phyloP scores from a whole-genome alignment of 2,888 invertebrate species.

The Rotaria sp. region DNA sequence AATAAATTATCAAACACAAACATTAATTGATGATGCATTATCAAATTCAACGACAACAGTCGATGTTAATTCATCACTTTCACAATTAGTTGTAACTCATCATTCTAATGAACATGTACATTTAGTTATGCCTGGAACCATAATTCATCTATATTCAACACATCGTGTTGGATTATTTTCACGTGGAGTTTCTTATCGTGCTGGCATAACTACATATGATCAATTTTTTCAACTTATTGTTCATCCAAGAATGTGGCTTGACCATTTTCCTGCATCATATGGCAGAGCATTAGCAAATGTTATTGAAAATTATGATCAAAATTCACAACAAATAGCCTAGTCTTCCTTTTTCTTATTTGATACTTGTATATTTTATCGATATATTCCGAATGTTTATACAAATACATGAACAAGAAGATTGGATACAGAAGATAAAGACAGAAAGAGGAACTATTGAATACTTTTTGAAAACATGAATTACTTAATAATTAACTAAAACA shows the following conservation, averaged over 20 bases:
- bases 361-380: neutral
- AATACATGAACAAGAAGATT: neutral
- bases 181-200: neutral
- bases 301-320: slow-evolving; percentile 1
- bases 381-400: neutral
- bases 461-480: no score
- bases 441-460: neutral
- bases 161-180: neutral
- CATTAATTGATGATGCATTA: neutral
- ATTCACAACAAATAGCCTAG: neutral
- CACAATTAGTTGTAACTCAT: neutral
- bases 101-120: neutral
- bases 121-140: slow-evolving; percentile 26
- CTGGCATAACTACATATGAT: neutral
- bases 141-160: slow-evolving; percentile 2
- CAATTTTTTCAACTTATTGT: neutral
- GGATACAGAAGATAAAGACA: neutral
- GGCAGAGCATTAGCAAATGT: neutral
- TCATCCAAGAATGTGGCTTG: slow-evolving; percentile 22
- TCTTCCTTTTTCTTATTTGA: neutral
- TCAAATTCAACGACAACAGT: neutral
- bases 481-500: no score
- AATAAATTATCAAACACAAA: neutral
- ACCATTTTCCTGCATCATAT: slow-evolving; percentile 14
- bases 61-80: neutral